Evolutionary conservation across 2,797 vertebrate species (phyloP).

Genomic region (Melanotaenia trifasciata): DNA sequence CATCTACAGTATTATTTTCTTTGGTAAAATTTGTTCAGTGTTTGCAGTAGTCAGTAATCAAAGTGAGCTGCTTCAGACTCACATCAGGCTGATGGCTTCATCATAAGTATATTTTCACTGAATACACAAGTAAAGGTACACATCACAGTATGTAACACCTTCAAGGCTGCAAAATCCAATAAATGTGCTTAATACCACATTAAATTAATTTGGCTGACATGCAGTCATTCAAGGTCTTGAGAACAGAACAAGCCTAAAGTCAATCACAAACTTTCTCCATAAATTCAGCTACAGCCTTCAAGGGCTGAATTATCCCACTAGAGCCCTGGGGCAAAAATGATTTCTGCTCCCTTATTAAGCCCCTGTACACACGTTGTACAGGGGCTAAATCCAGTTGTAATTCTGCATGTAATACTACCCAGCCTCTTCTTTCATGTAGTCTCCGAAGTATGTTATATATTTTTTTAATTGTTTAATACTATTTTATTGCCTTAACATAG

Average conservation of each 20-base stretch:
- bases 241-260: background rate
- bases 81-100: background rate
- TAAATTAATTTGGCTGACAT: background rate
- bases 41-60: background rate
- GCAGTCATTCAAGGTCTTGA: background rate
- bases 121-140: background rate
- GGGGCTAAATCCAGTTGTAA: background rate
- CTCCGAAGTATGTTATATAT: background rate
- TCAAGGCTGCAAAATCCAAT: background rate
- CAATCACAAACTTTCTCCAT: background rate
- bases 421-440: background rate
- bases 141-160: background rate
- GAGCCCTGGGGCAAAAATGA: background rate
- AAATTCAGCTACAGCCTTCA: background rate
- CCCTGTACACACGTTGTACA: background rate
- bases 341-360: background rate
- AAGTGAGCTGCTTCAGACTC: background rate
- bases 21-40: background rate
- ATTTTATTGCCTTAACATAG: background rate
- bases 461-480: background rate
- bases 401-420: background rate
- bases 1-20: too few relatives aligned
- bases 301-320: background rate
- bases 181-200: background rate
- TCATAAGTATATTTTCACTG: background rate